Evolutionary conservation across 2,113 vertebrate species (phyloP).

Genomic region (Mirza zaza): DNA sequence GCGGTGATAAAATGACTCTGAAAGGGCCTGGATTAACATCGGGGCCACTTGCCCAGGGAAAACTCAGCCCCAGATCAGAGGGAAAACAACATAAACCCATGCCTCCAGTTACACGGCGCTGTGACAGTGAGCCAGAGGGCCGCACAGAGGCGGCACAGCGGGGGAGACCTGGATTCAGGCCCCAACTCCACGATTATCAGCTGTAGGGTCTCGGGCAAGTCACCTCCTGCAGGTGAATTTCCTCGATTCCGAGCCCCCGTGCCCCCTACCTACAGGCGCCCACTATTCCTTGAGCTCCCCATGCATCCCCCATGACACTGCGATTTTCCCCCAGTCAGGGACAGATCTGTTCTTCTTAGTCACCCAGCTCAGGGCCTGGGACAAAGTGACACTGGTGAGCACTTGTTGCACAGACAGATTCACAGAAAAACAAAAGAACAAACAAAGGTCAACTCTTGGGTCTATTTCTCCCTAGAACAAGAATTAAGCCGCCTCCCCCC

Average conservation of each 20-base stretch:
- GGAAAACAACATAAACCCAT: not conserved
- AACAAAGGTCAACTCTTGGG: not conserved
- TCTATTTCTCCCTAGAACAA: not conserved
- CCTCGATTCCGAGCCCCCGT: not conserved
- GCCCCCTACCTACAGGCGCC: not conserved
- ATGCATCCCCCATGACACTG: not conserved
- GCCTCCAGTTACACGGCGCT: not conserved
- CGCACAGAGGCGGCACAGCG: not conserved
- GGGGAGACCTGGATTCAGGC: not conserved
- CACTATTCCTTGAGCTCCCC: not conserved
- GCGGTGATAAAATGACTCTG: conserved; percentile 24
- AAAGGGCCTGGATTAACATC: not conserved
- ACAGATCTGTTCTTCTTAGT: not conserved
- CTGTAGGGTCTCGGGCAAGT: not conserved
- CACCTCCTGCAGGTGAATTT: not conserved
- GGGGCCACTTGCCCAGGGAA: conserved; percentile 35
- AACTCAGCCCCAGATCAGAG: not conserved
- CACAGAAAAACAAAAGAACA: not conserved
- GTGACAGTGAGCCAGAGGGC: not conserved
- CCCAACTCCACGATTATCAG: not conserved
- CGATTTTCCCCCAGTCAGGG: not conserved
- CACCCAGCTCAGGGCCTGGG: not conserved
- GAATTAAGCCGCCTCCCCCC: not conserved
- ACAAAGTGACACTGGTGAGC: not conserved
- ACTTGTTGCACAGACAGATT: not conserved